Evolutionary conservation across 30 jellyfish, hydroid and myxozoan species (phyloP).

Genomic region (Cassiopea andromeda): DNA sequence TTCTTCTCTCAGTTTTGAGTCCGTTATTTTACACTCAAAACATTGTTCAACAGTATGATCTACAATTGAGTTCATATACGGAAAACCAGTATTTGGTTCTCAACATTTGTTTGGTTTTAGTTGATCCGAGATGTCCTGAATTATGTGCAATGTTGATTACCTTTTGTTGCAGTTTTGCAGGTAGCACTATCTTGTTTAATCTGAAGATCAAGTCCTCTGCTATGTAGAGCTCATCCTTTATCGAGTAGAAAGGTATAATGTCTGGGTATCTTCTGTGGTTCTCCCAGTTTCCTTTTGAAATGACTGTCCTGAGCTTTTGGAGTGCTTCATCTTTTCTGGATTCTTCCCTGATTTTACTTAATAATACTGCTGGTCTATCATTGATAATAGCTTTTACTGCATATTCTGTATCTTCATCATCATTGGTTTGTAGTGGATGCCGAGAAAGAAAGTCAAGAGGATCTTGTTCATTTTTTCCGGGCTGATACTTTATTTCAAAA

Average conservation of each 20-base stretch:
- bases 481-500: not conserved
- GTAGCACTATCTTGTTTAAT: constrained; percentile 7
- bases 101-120: not conserved
- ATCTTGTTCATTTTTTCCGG: constrained; percentile 18
- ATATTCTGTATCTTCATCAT: not conserved
- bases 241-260: constrained; percentile 5
- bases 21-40: not conserved
- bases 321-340: not conserved
- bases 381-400: constrained; percentile 13
- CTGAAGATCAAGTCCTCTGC: constrained; percentile 16
- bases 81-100: not conserved
- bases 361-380: not conserved
- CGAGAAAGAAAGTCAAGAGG: constrained; percentile 2
- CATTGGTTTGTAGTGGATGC: not conserved
- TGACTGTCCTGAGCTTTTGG: not conserved
- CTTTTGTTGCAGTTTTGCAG: not conserved
- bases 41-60: constrained; percentile 7
- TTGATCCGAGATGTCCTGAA: constrained; percentile 9
- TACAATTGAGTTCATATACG: not conserved
- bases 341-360: constrained; percentile 1
- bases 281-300: constrained; percentile 4
- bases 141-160: not conserved
- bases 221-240: not conserved
- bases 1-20: not conserved
- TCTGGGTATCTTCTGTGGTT: not conserved